A percentile compares a stretch with the other conserved stretches of the same genome.
Evolutionary conservation across 2,888 invertebrate genomes (phyloP).

Genomic region (Ectemnius lituratus): DNA sequence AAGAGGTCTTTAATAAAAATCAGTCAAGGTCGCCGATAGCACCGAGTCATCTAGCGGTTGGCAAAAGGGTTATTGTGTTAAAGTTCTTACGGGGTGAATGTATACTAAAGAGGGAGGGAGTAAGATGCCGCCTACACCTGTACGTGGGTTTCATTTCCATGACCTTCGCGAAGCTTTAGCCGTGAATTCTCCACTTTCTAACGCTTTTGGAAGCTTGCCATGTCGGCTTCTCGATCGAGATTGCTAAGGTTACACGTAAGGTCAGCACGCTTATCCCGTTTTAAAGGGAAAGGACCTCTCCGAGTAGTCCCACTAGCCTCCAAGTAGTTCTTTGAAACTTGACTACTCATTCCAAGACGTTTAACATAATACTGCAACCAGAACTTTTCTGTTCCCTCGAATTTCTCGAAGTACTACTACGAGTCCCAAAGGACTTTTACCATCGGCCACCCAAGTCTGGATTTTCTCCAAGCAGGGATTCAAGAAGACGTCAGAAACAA

Average conservation of each 20-base stretch:
- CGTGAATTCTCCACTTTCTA: constrained; percentile 15
- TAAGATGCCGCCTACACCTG: neutral
- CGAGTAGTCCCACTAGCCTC: neutral
- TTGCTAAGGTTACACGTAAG: constrained; percentile 23
- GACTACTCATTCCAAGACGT: too few relatives aligned
- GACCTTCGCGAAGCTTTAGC: neutral
- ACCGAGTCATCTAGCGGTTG: too few relatives aligned
- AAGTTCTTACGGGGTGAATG: neutral
- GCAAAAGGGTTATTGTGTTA: constrained; percentile 1
- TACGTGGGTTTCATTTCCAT: neutral
- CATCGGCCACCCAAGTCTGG: too few relatives aligned
- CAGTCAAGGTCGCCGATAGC: too few relatives aligned
- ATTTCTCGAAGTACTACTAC: too few relatives aligned
- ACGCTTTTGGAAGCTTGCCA: constrained; percentile 36
- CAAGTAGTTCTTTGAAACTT: too few relatives aligned
- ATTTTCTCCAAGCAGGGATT: too few relatives aligned
- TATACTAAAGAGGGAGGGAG: neutral
- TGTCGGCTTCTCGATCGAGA: constrained; percentile 14
- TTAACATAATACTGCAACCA: too few relatives aligned
- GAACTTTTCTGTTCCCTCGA: too few relatives aligned
- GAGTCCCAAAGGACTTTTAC: too few relatives aligned
- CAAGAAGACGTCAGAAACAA: too few relatives aligned
- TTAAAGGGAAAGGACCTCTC: neutral
- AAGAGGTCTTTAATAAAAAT: constrained; percentile 4
- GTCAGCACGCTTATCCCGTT: neutral